Evolutionary conservation across 2,113 vertebrate species (phyloP), one percentile per base, ranked within the genome.

Genomic region (Excalfactoria chinensis): DNA sequence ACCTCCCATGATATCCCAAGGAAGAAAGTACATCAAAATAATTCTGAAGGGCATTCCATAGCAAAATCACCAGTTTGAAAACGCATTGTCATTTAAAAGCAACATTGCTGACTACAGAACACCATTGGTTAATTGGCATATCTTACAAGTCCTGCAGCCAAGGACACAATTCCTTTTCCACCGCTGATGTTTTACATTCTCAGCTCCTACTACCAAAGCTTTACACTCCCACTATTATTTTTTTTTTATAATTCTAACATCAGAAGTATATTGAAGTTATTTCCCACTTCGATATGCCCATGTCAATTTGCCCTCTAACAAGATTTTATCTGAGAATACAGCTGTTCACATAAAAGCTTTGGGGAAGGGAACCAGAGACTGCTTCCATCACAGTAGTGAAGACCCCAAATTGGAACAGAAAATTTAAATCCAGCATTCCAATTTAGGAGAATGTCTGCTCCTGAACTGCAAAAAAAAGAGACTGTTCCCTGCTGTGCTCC

Each of bases 1-100:
- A 81, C 28, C 92, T 90, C 48, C 62, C 86, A 32, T 37, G 59
- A 11, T 73, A 80, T 95, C n/a, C n/a, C 63, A 72, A 34, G 91
- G 73, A 80, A 93, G 70, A 85, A 96, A 95, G 84, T 17, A 10
- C 73, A 74, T 32, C 81, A 91, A 40, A 70, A 91, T 78, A 35
- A 86, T 83, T 72, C 67, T 63, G 34, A 82, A 93, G 67, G 64
- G 32, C 12, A 23, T 37, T 79, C 49, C 53, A 59, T 96, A 85
- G 44, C 56, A 84, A 76, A 87, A 63, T 46, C 5, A 66, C 68
- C 18, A 73, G 25, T 53, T 67, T 79, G 56, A 51, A 89, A 62
- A 73, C 9, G 20, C 26, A 32, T 58, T 85, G 20, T 41, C 76
- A 53, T 73, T 86, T 96, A 90, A 62, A 83, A 34, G 80, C 56